Evolutionary conservation across 2,797 vertebrate genomes (phyloP), one percentile per base, ranked within the genome.

Genomic region (Tokudaia tokunoshimensis): DNA sequence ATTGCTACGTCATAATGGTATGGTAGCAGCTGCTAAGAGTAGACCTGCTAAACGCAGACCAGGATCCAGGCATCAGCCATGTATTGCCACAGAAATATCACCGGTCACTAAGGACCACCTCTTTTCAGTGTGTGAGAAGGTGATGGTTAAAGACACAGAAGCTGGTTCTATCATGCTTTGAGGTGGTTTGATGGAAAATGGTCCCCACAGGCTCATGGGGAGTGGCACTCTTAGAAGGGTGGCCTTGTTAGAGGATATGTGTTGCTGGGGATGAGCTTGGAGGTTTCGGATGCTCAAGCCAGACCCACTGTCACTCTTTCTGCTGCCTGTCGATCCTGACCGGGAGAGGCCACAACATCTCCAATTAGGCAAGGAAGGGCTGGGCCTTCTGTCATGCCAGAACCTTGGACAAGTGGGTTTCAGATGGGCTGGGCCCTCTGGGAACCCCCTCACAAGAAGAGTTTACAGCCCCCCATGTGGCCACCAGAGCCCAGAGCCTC

Each of bases 71-170:
- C 20, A 1, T 31, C 0, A 7, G 59, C 15, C 0, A 14, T 19
- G 50, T 2, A 0, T 31, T 0, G 2, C 8, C 7, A 20, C 14
- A 7, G 87, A 80, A 57, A 22, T 2, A 1, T 6, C 70, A 65
- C 44, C 14, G 37, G 2, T 10, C 0, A 22, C 31, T 24, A 24
- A 44, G 3, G 41, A 84, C 47, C 50, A 74, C 17, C 9, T 20
- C 70, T 70, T 44, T 47, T 17, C 8, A 7, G n/a, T 26, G 24
- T 29, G 11, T 24, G 1, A 0, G 75, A 55, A 20, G 47, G 26
- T 11, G 67, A 41, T 9, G 50, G 22, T 50, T 50, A 50, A n/a
- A n/a, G 74, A 37, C 47, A 50, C 47, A 61, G 81, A 61, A 14
- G 70, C 61, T 82, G 83, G 41, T 34, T 80, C 57, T 94, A 22